A percentile compares a stretch with the other conserved stretches of the same genome.
phyloP scores from a whole-genome alignment of 2,797 vertebrate species.

The Margarornis squamiger region DNA sequence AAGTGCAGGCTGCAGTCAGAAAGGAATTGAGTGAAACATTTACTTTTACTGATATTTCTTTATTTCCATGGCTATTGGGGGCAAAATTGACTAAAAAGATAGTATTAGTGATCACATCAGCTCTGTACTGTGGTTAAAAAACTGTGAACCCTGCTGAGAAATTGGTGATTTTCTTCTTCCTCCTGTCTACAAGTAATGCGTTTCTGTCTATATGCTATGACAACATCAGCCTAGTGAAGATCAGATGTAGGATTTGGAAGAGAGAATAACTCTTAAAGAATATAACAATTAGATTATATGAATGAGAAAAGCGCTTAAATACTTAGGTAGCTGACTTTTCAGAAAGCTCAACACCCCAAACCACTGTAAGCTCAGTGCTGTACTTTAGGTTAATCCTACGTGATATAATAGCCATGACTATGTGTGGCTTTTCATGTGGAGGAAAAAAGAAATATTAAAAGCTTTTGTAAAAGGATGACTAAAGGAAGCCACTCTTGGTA shows the following conservation, averaged over 20 bases:
- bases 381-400: neutral
- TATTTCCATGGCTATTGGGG: neutral
- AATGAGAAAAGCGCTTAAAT: conserved; percentile 19
- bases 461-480: neutral
- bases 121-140: neutral
- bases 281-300: conserved; percentile 33
- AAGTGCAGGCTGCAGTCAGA: neutral
- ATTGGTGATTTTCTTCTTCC: neutral
- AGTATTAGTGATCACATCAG: neutral
- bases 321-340: neutral
- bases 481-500: neutral
- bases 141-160: neutral
- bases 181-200: neutral
- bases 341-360: neutral
- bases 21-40: neutral
- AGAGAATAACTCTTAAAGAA: conserved; percentile 15
- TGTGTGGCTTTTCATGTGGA: neutral
- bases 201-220: neutral
- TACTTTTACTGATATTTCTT: conserved; percentile 9
- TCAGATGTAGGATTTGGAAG: conserved; percentile 1
- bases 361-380: neutral
- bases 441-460: neutral
- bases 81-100: neutral
- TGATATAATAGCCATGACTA: neutral
- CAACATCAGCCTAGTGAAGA: neutral